Conservation (phyloP, 2,888 invertebrate species). For the Steinernema carpocapsae region DNA sequence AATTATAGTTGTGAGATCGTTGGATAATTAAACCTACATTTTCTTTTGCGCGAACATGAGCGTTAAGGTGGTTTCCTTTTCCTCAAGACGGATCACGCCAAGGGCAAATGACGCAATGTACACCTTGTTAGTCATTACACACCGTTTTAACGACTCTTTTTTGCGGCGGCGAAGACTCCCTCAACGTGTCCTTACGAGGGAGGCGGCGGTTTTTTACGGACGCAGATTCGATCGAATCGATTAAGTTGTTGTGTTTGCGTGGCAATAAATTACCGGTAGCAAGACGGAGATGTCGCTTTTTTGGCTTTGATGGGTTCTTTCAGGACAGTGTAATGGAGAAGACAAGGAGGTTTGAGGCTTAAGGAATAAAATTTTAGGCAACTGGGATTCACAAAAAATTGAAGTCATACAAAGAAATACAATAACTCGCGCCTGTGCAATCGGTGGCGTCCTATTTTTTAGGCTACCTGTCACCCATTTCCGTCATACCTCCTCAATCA, state of each 20-base stretch:
- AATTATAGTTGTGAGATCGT: slow-evolving; percentile 17
- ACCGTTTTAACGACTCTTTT: slow-evolving; percentile 32
- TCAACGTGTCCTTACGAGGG: not conserved
- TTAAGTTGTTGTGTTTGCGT: slow-evolving; percentile 18
- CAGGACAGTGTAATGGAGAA: too few relatives aligned
- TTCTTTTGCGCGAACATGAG: not conserved
- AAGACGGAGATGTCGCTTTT: not conserved
- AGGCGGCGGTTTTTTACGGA: not conserved
- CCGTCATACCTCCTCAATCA: not conserved
- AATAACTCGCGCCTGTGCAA: slow-evolving; percentile 33
- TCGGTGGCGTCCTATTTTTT: slow-evolving; percentile 1
- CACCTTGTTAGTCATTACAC: slow-evolving; percentile 8
- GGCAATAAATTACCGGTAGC: slow-evolving; percentile 1
- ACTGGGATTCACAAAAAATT: too few relatives aligned
- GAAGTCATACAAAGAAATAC: not conserved
- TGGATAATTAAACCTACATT: slow-evolving; percentile 12
- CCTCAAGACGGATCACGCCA: slow-evolving; percentile 23
- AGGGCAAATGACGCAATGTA: not conserved
- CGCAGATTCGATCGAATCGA: slow-evolving; percentile 15
- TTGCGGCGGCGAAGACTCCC: not conserved
- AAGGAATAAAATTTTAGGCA: too few relatives aligned
- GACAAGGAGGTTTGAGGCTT: too few relatives aligned
- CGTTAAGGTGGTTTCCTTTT: not conserved
- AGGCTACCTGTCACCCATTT: too few relatives aligned
- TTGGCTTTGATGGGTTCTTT: not conserved